A percentile compares a stretch with the other conserved stretches of the same genome.
Conservation (phyloP, 2,113 vertebrate species). For the Glareola pratincola region DNA sequence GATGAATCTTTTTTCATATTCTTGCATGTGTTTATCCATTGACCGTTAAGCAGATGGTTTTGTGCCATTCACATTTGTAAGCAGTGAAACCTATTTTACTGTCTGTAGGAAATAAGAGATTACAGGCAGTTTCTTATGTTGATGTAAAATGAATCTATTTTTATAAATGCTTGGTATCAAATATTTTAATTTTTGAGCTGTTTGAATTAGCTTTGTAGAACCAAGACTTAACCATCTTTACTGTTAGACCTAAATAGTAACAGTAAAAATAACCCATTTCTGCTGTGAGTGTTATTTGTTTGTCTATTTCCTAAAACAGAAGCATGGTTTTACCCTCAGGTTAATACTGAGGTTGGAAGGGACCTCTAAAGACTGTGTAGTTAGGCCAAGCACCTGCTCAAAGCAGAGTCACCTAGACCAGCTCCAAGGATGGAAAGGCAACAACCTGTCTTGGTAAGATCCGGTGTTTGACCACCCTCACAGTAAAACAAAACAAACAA, state of each 20-base stretch:
- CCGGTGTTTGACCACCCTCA: not conserved
- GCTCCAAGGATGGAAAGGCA: not conserved
- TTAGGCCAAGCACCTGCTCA: not conserved
- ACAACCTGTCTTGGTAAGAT: not conserved
- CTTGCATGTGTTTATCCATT: not conserved
- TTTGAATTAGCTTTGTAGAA: not conserved
- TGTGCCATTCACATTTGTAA: not conserved
- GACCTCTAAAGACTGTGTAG: not conserved
- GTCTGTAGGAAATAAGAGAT: not conserved
- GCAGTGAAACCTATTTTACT: not conserved
- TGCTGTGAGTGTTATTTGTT: not conserved
- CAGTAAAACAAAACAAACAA: not conserved
- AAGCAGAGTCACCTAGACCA: not conserved
- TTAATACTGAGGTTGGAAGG: not conserved
- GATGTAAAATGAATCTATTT: not conserved
- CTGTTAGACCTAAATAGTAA: not conserved
- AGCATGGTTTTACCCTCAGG: not conserved
- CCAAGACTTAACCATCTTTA: not conserved
- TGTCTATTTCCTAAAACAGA: not conserved
- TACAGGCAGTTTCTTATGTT: not conserved
- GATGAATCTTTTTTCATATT: not conserved
- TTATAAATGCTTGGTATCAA: not conserved
- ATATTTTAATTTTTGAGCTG: not conserved
- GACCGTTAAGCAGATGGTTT: not conserved
- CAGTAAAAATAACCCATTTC: not conserved